Percentiles rank a stretch among this genome's conserved stretches.
Evolutionary conservation across 53 echinoderm and acorn worm species (phyloP).

Genomic region (Luidia sarsii): DNA sequence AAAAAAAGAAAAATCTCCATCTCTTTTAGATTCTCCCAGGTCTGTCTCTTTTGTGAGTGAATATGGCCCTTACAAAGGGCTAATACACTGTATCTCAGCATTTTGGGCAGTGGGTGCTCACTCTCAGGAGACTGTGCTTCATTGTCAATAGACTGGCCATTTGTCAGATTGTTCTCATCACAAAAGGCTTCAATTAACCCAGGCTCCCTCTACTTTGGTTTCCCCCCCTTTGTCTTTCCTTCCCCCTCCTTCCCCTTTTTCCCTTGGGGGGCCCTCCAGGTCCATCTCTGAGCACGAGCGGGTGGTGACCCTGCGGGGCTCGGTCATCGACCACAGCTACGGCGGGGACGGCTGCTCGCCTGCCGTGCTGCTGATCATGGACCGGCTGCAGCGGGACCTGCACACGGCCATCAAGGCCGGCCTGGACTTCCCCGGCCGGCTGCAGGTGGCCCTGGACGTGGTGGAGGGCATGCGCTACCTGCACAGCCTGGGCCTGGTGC

Average conservation of each 20-base stretch:
- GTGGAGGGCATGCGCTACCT: constrained; percentile 95
- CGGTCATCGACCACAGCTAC: constrained; percentile 90
- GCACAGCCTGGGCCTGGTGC: constrained; percentile 94
- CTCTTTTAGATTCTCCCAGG: too few relatives aligned
- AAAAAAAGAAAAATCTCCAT: too few relatives aligned
- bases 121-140: too few relatives aligned
- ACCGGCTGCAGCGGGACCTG: constrained; percentile 88
- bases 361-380: constrained; percentile 95
- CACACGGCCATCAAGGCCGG: constrained; percentile 92
- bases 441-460: constrained; percentile 93
- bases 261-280: too few relatives aligned
- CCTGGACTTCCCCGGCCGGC: constrained; percentile 79
- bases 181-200: too few relatives aligned
- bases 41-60: too few relatives aligned
- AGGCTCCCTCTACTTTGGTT: not conserved
- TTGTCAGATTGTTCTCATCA: too few relatives aligned
- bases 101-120: too few relatives aligned
- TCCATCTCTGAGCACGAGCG: constrained; percentile 89
- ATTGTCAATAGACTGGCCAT: too few relatives aligned
- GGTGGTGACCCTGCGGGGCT: constrained; percentile 84
- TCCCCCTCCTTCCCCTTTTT: too few relatives aligned
- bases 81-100: too few relatives aligned
- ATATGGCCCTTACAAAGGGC: too few relatives aligned
- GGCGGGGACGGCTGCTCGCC: constrained; percentile 90
- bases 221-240: not conserved